Evolutionary conservation across 2,113 vertebrate species (phyloP).

Genomic region (Phylloscopus trochiloides): DNA sequence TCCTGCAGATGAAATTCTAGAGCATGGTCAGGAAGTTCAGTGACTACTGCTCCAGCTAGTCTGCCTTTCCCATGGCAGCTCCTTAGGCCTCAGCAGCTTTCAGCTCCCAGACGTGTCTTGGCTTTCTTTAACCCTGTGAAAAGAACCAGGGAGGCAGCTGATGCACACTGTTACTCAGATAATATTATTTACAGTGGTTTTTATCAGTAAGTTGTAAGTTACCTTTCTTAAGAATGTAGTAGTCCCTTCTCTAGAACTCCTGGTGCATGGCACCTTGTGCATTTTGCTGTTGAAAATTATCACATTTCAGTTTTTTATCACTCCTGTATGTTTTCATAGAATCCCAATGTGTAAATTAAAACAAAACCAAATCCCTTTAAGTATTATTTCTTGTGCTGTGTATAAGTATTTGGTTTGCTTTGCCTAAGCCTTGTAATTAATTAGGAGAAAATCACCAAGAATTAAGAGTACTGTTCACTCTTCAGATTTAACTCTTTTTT

Average conservation of each 20-base stretch:
- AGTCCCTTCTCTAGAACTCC: not conserved
- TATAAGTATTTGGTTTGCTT: slow-evolving; percentile 43
- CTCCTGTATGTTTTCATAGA: slow-evolving; percentile 47
- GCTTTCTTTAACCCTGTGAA: not conserved
- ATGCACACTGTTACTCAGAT: not conserved
- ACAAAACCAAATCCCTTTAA: not conserved
- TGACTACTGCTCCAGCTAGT: not conserved
- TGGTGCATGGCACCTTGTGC: slow-evolving; percentile 58
- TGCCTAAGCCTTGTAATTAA: slow-evolving; percentile 46
- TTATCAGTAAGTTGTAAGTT: not conserved
- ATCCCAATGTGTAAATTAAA: slow-evolving; percentile 50
- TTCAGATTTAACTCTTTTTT: slow-evolving; percentile 60
- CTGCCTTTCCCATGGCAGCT: not conserved
- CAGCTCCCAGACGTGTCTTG: not conserved
- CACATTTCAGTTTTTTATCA: slow-evolving; percentile 54
- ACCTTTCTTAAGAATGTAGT: not conserved
- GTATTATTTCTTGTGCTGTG: slow-evolving; percentile 29
- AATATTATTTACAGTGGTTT: not conserved
- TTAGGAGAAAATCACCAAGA: not conserved
- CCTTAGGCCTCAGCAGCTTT: not conserved
- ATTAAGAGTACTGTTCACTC: slow-evolving; percentile 22
- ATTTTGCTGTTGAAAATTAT: slow-evolving; percentile 50
- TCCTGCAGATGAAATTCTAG: not conserved
- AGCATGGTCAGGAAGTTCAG: not conserved
- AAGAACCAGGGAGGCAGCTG: not conserved